Evolutionary conservation across 2,113 vertebrate genomes (phyloP).

Genomic region (Cryptomyrus ogoouensis): DNA sequence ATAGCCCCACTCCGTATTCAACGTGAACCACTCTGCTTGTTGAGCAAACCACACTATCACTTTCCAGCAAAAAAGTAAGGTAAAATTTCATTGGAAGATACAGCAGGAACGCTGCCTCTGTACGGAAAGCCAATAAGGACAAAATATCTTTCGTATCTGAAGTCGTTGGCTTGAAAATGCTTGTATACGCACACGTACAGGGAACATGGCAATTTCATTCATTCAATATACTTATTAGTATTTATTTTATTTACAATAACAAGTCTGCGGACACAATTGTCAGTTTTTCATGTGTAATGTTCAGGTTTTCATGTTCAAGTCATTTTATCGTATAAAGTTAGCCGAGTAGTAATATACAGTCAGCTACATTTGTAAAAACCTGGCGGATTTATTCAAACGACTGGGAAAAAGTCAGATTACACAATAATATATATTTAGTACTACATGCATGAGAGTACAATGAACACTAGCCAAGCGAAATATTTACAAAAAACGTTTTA

Average conservation of each 20-base stretch:
- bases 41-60: neutral
- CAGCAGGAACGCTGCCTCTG: neutral
- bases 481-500: neutral
- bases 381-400: neutral
- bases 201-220: neutral
- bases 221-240: neutral
- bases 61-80: neutral
- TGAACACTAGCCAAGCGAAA: neutral
- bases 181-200: neutral
- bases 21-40: neutral
- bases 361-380: neutral
- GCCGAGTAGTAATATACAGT: neutral
- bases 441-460: neutral
- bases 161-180: neutral
- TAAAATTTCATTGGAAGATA: constrained; percentile 3
- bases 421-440: neutral
- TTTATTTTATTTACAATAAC: neutral
- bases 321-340: neutral
- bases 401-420: neutral
- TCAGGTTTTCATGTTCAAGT: neutral
- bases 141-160: neutral
- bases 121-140: constrained; percentile 12
- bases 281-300: neutral
- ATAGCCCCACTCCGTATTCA: neutral
- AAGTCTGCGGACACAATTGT: neutral